A percentile compares a stretch with the other conserved stretches of the same genome.
Evolutionary conservation across 1,140 invertebrate genomes (phyloP).

Genomic region (Calycopis cecrops): DNA sequence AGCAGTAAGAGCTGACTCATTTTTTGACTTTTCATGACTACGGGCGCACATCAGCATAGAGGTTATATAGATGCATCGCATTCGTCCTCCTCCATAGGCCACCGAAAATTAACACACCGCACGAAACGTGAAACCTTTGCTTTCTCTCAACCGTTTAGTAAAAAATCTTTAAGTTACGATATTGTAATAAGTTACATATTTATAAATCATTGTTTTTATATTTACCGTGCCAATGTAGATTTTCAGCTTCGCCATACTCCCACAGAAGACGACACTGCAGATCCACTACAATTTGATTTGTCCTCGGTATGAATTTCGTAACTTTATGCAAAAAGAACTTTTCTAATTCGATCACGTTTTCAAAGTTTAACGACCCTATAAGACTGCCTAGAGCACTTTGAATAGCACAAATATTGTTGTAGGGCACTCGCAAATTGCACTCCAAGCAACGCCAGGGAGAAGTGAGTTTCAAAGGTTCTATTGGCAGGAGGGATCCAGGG

Average conservation of each 20-base stretch:
- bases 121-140: too few species aligned
- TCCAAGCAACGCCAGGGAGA: constrained; percentile 71
- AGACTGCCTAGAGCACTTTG: constrained; percentile 67
- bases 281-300: constrained; percentile 74
- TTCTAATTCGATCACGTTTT: constrained; percentile 62
- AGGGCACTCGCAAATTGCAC: constrained; percentile 60
- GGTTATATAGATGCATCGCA: too few species aligned
- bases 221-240: constrained; percentile 63
- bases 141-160: too few species aligned
- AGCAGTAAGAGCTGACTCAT: too few species aligned
- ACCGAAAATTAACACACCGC: too few species aligned
- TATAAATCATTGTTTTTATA: neutral
- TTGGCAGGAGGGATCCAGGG: constrained; percentile 60
- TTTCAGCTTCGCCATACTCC: constrained; percentile 51
- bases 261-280: constrained; percentile 67
- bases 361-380: constrained; percentile 57
- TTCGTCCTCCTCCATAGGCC: too few species aligned
- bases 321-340: constrained; percentile 66
- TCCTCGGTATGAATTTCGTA: constrained; percentile 63
- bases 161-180: too few species aligned
- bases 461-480: constrained; percentile 55
- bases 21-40: too few species aligned
- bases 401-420: constrained; percentile 57
- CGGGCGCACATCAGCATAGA: too few species aligned
- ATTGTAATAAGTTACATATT: too few species aligned